phyloP scores from a whole-genome alignment of 2,113 vertebrate genomes.

The Tragelaphus imberbis region DNA sequence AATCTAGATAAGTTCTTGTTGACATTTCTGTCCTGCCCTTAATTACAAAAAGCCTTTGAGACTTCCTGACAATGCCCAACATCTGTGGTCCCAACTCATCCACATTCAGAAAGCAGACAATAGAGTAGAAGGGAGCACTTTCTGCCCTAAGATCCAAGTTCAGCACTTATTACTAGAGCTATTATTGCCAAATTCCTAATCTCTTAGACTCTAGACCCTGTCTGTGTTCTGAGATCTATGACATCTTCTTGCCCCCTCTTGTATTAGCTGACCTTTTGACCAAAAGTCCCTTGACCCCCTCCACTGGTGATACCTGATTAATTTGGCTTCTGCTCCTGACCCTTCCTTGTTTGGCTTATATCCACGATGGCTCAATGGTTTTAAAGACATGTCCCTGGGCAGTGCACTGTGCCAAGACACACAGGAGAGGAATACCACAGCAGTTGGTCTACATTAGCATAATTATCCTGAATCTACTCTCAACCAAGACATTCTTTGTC shows the following conservation, averaged over 20 bases:
- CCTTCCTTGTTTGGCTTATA: conserved; percentile 40
- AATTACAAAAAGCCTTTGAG: background rate
- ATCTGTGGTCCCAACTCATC: background rate
- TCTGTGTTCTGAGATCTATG: conserved; percentile 9
- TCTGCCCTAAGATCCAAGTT: conserved; percentile 18
- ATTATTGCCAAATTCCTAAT: conserved; percentile 47
- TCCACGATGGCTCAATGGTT: conserved; percentile 36
- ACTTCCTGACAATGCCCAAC: background rate
- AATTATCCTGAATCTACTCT: conserved; percentile 54
- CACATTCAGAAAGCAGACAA: background rate
- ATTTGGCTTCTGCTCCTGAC: conserved; percentile 7
- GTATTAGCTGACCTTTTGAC: background rate
- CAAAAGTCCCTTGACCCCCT: background rate
- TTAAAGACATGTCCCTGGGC: conserved; percentile 12
- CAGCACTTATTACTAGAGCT: conserved; percentile 18
- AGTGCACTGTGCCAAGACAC: conserved; percentile 38
- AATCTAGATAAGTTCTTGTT: background rate
- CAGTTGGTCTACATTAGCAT: conserved; percentile 52
- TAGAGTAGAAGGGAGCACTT: background rate
- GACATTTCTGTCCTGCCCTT: background rate
- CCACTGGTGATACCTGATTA: conserved; percentile 27
- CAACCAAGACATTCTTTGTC: conserved; percentile 3
- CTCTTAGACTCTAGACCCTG: background rate
- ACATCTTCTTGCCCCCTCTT: background rate
- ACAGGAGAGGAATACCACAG: conserved; percentile 16